Evolutionary conservation across 2,113 vertebrate genomes (phyloP), one percentile per base, ranked within the genome.

Genomic region (Octodon degus): DNA sequence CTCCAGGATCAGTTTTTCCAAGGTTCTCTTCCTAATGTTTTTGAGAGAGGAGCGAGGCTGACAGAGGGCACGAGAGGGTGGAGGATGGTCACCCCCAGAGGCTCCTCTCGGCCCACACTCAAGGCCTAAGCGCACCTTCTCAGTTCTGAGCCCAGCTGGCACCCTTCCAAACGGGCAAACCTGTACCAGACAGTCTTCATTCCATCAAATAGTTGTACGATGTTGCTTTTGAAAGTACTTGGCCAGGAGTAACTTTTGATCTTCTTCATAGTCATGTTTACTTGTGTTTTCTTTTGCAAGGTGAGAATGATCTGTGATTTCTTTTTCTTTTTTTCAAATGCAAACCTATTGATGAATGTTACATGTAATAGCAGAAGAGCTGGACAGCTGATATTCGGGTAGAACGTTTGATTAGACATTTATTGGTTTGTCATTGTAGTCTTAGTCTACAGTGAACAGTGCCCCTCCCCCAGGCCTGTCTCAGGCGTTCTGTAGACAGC

Each of bases 171-270:
- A 88, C 12, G 47, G 22, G 27, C 11, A 17, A 34, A 72, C 82
- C 63, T 60, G 22, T 43, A 50, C 37, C 9, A 16, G 25, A 79
- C n/a, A 11, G 70, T 37, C 32, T 27, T 67, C 34, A n/a, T 89
- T 65, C 19, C 27, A 10, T 10, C 60, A 90, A 65, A 19, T 43
- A 22, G 50, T 91, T 93, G 67, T 80, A 50, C 63, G 68, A 90
- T 90, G 86, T 72, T 95, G 32, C 80, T 79, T 94, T 82, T 87
- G 89, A 92, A 94, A 90, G 63, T 70, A 76, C 60, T 70, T 94
- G 65, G 24, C 32, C 43, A 2, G 68, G 37, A 87, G 74, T 94
- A 34, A 81, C 53, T 86, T 90, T 88, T 24, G 55, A 60, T 86
- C 55, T 89, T 83, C 85, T 84, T 94, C 63, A 77, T 76, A 58